Conservation (phyloP, 2,113 vertebrate genomes). For the Cynocephalus volans region DNA sequence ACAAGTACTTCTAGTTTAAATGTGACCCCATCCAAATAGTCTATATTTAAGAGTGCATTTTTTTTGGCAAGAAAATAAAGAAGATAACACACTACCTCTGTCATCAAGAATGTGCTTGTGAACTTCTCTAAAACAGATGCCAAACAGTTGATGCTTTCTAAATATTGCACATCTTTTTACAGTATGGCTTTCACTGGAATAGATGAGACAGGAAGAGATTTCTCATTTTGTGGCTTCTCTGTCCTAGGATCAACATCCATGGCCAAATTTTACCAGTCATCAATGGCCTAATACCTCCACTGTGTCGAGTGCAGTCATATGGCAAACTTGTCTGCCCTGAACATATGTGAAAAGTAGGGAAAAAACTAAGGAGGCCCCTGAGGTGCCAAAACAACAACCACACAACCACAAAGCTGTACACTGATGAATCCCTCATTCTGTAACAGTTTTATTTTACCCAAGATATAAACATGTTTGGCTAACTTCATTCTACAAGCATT, state of each 20-base stretch:
- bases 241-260: neutral
- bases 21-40: slow-evolving; percentile 57
- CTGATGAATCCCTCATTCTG: neutral
- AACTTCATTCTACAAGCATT: neutral
- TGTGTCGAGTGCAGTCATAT: neutral
- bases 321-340: neutral
- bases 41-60: slow-evolving; percentile 68
- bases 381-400: neutral
- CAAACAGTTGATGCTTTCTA: slow-evolving; percentile 67
- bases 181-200: slow-evolving; percentile 72
- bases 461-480: neutral
- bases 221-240: slow-evolving; percentile 62
- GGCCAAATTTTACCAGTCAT: neutral
- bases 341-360: neutral
- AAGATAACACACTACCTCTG: slow-evolving; percentile 77
- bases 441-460: slow-evolving; percentile 41
- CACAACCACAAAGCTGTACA: neutral
- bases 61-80: slow-evolving; percentile 82
- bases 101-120: slow-evolving; percentile 71
- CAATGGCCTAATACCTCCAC: slow-evolving; percentile 3
- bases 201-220: slow-evolving; percentile 72
- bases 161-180: slow-evolving; percentile 77
- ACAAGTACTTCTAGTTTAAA: slow-evolving; percentile 65
- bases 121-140: slow-evolving; percentile 80
- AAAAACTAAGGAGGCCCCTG: neutral